Evolutionary conservation across 2,113 vertebrate species (phyloP), one percentile per base, ranked within the genome.

Genomic region (Ornithorhynchus anatinus): DNA sequence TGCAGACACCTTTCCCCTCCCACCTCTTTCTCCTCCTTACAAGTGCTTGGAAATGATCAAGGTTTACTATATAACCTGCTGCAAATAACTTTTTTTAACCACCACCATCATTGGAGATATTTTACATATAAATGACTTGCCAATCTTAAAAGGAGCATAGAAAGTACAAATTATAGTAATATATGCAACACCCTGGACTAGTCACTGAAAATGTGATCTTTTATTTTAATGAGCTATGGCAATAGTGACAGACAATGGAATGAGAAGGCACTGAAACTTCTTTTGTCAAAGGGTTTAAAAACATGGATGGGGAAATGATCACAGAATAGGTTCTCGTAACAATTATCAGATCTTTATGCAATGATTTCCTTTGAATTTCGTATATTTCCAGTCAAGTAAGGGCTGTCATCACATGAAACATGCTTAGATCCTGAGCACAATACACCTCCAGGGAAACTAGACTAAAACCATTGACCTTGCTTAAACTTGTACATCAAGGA

Each of bases 281-380:
- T 47, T 43, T 59, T 38, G 5, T 48, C 14, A 7, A 58, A 50
- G 8, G 71, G 29, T 68, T 74, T 59, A 53, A 77, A 9, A 62
- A 53, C 29, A 70, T 66, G 27, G 10, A 25, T 59, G 39, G 15
- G 33, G 23, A 57, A 72, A 80, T 59, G 12, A 50, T 82, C 75
- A 25, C 36, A 68, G 75, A 70, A 59, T 7, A 15, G 59, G 29
- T 13, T 43, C 39, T 47, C 52, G 5, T 71, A 77, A 39, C 3
- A 51, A 4, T 64, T 47, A 66, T 47, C 35, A 23, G 45, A 59
- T 68, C 59, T 40, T 35, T 61, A 45, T 54, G 11, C 29, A 64
- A n/a, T 65, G 27, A 59, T 74, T 85, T 75, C n/a, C 29, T 80
- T 78, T 88, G 56, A 67, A 29, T 58, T 69, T 27, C n/a, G 62